Conservation (phyloP, 2,797 vertebrate species). For the Merluccius polli region DNA sequence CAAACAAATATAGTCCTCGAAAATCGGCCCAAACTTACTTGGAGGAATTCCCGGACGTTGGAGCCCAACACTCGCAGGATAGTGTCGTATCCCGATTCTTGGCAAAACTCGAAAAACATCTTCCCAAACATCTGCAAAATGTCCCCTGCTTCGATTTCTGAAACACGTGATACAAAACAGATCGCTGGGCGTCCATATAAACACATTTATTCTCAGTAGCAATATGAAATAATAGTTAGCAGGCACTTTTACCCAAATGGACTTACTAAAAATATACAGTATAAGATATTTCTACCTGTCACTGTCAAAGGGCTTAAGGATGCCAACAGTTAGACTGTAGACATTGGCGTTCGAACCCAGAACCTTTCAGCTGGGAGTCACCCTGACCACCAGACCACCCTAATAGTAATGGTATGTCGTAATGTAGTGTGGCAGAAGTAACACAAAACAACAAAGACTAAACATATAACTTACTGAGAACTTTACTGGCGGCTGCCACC, state of each 20-base stretch:
- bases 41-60: constrained; percentile 96
- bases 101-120: constrained; percentile 99
- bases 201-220: not conserved
- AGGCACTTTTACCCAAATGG: not conserved
- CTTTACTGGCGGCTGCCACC: constrained; percentile 96
- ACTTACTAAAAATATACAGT: not conserved
- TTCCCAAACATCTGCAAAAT: constrained; percentile 99
- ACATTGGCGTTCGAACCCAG: not conserved
- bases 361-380: not conserved
- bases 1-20: not conserved
- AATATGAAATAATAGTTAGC: not conserved
- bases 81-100: constrained; percentile 98
- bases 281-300: too few relatives aligned
- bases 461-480: constrained; percentile 85
- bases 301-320: too few relatives aligned
- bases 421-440: not conserved
- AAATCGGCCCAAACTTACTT: constrained; percentile 73
- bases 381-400: not conserved
- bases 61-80: constrained; percentile 95
- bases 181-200: too few relatives aligned
- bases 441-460: not conserved
- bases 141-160: constrained; percentile 93
- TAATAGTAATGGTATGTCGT: not conserved
- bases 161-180: constrained; percentile 42
- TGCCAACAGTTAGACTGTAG: too few relatives aligned